A percentile compares a stretch with the other conserved stretches of the same genome.
Evolutionary conservation across 2,797 vertebrate species (phyloP).

Genomic region (Distichodus sexfasciatus): DNA sequence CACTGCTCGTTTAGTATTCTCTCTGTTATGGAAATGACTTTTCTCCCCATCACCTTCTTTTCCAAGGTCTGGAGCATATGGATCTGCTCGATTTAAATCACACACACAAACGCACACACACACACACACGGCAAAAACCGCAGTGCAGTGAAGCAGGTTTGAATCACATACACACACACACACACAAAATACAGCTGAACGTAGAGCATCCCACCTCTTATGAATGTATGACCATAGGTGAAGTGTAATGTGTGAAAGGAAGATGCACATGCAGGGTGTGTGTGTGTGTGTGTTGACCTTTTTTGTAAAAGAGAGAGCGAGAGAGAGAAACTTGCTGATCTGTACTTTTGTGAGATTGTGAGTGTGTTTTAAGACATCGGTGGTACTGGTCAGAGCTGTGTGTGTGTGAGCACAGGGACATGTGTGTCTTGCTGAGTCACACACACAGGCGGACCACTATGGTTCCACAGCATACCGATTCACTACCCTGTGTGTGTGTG

Average conservation of each 20-base stretch:
- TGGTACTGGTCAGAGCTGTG: constrained; percentile 10
- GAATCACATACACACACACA: too few species aligned
- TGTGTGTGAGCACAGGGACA: constrained; percentile 2
- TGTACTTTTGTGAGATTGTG: constrained; percentile 29
- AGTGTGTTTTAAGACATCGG: constrained; percentile 21
- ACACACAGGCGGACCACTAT: constrained; percentile 37
- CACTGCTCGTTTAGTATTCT: background rate
- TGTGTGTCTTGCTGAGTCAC: constrained; percentile 40
- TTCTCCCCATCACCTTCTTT: constrained; percentile 25
- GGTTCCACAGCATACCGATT: constrained; percentile 6
- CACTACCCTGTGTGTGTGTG: constrained; percentile 5
- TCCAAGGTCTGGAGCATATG: constrained; percentile 4
- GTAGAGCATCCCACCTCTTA: too few species aligned
- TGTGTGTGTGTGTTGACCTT: too few species aligned
- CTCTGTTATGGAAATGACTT: constrained; percentile 17
- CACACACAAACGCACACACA: constrained; percentile 9
- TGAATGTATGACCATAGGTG: too few species aligned
- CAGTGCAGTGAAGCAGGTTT: too few species aligned
- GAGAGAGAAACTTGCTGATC: background rate
- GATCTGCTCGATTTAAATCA: background rate
- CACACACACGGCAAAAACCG: background rate
- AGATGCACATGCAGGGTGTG: too few species aligned
- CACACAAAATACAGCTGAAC: too few species aligned
- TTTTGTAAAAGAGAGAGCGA: background rate
- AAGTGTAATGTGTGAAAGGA: too few species aligned